Conservation (phyloP, 1,140 invertebrate species). For the Mesaphorura yosii region DNA sequence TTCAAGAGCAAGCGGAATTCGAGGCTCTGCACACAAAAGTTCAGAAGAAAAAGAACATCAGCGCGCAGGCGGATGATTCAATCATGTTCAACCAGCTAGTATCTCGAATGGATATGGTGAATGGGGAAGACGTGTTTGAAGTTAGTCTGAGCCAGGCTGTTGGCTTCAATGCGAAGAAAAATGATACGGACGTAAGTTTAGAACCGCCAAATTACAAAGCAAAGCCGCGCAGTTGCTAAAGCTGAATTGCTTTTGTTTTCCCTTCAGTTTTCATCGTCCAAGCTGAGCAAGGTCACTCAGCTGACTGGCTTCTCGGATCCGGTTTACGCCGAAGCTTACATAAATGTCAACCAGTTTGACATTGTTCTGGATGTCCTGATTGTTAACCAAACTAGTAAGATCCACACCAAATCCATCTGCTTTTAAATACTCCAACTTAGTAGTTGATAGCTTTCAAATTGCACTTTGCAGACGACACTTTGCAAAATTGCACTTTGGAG, state of each 20-base stretch:
- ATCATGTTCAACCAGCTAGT: slow-evolving; percentile 75
- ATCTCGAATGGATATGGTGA: slow-evolving; percentile 57
- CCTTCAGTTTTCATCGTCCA: slow-evolving; percentile 38
- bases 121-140: slow-evolving; percentile 83
- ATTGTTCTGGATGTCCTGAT: slow-evolving; percentile 93
- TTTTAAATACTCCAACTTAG: neutral
- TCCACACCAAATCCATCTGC: too few species aligned
- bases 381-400: slow-evolving; percentile 93
- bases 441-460: neutral
- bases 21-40: slow-evolving; percentile 48
- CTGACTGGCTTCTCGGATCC: slow-evolving; percentile 99
- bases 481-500: slow-evolving; percentile 96
- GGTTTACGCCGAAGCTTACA: slow-evolving; percentile 97
- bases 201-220: slow-evolving; percentile 2
- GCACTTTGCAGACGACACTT: slow-evolving; percentile 57
- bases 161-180: slow-evolving; percentile 38
- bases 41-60: slow-evolving; percentile 49
- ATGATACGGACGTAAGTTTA: slow-evolving; percentile 37
- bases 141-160: slow-evolving; percentile 80
- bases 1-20: slow-evolving; percentile 66
- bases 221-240: neutral
- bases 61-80: slow-evolving; percentile 74
- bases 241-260: slow-evolving; percentile 25
- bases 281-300: slow-evolving; percentile 80
- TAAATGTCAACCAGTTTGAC: slow-evolving; percentile 98